Percentiles rank a stretch among this genome's conserved stretches.
Evolutionary conservation across 1,140 invertebrate genomes (phyloP).

Genomic region (Drosophila navojoa): DNA sequence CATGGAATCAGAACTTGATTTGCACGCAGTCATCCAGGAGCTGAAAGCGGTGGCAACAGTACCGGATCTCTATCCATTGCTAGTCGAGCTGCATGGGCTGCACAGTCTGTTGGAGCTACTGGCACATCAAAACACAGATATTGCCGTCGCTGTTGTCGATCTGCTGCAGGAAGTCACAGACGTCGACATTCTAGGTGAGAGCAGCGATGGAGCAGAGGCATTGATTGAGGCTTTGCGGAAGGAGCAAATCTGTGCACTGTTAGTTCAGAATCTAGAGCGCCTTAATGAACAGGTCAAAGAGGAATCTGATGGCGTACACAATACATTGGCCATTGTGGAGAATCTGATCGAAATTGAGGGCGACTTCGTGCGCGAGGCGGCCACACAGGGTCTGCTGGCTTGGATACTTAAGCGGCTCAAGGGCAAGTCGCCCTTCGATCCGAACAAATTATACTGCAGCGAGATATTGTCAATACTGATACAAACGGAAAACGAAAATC

Average conservation of each 20-base stretch:
- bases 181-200: conserved; percentile 97
- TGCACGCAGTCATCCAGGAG: conserved; percentile 96
- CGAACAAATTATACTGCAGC: conserved; percentile 97
- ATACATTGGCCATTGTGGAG: conserved; percentile 96
- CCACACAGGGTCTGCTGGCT: conserved; percentile 94
- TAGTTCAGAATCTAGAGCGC: conserved; percentile 96
- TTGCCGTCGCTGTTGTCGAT: conserved; percentile 92
- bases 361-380: conserved; percentile 92
- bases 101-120: conserved; percentile 96
- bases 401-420: conserved; percentile 97
- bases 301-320: conserved; percentile 98
- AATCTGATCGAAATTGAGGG: conserved; percentile 96
- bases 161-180: conserved; percentile 97
- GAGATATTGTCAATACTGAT: conserved; percentile 98
- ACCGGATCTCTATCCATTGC: conserved; percentile 96
- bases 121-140: conserved; percentile 98
- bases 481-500: conserved; percentile 94
- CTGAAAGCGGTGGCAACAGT: conserved; percentile 97
- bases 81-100: conserved; percentile 95
- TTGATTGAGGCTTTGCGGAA: conserved; percentile 92
- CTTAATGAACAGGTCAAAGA: conserved; percentile 97
- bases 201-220: conserved; percentile 91
- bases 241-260: conserved; percentile 94
- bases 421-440: conserved; percentile 94
- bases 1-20: conserved; percentile 99